Percentiles rank a stretch among this genome's conserved stretches.
phyloP scores from a whole-genome alignment of 2,888 invertebrate species.

The Trachelus tabidus region DNA sequence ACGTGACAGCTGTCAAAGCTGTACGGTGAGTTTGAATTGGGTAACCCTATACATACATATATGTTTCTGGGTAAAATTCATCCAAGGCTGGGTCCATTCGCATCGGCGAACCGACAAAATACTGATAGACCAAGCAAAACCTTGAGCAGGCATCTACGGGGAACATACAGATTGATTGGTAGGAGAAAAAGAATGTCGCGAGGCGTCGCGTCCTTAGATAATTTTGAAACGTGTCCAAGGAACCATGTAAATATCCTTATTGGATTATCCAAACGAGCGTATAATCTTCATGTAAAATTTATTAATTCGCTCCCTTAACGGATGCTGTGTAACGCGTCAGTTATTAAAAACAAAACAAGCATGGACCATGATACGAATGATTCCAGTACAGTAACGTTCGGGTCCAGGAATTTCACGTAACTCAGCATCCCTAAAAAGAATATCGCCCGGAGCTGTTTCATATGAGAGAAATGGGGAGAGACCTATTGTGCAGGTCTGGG shows the following conservation, averaged over 20 bases:
- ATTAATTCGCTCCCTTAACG: not conserved
- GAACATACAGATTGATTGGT: not conserved
- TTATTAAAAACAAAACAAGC: slow-evolving; percentile 24
- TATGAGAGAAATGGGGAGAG: slow-evolving; percentile 40
- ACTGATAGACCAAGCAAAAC: not conserved
- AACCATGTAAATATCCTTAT: not conserved
- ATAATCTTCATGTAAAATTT: too few relatives aligned
- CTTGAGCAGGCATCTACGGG: not conserved
- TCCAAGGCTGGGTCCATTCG: not conserved
- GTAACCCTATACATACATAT: not conserved
- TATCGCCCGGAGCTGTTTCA: slow-evolving; percentile 50
- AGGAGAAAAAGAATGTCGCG: not conserved
- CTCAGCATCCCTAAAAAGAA: slow-evolving; percentile 39
- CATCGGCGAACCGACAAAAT: not conserved
- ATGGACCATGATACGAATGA: not conserved
- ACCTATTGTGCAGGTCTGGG: slow-evolving; percentile 35
- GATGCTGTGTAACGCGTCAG: slow-evolving; percentile 1
- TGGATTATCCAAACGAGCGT: too few relatives aligned
- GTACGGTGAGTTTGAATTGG: not conserved
- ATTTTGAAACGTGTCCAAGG: not conserved
- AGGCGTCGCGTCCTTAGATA: not conserved
- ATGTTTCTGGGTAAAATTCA: not conserved
- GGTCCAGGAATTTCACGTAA: slow-evolving; percentile 16
- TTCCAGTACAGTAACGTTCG: not conserved
- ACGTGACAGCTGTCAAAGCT: too few relatives aligned